Evolutionary conservation across 2,113 vertebrate species (phyloP), one percentile per base, ranked within the genome.

Genomic region (Microtus montanus): DNA sequence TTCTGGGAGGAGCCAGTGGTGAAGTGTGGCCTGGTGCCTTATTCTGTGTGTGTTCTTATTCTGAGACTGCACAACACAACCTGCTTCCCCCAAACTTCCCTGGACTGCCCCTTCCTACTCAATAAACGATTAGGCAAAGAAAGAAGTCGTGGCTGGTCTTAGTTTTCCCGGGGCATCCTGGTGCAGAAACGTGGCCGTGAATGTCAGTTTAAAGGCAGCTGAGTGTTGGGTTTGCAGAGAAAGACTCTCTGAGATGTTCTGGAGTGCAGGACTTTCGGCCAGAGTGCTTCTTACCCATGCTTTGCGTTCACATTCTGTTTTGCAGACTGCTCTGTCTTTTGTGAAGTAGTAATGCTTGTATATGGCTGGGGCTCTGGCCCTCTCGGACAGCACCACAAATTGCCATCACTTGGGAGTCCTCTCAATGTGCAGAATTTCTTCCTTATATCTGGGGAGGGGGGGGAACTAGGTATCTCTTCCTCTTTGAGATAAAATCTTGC

Each of bases 361-460:
- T 47, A 3, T 1, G 13, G 0, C 35, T 41, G 0, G 11, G n/a
- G 38, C 74, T n/a, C 10, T 44, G 30, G n/a, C 49, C 47, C 19
- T 71, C 24, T 78, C 49, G 84, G 20, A 74, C 9, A 1, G 0
- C 5, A 38, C 7, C 7, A 5, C 64, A 70, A 54, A 0, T 35
- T 35, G 30, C 15, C 26, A 58, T 86, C 47, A 8, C 58, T 38
- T 26, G 47, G 2, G 47, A 17, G 49, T 75, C 30, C 3, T 2
- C 0, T 52, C 64, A 2, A 17, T 15, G 1, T 24, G 58, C 54
- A 52, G 5, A 44, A 63, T 84, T 41, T 26, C 24, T 73, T 91
- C 26, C 38, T 14, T 38, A 7, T 49, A 13, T 49, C 4, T 26
- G 11, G 58, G 19, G 58, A 1, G 5, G 1, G 13, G 15, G 38